Evolutionary conservation across 2,888 invertebrate species (phyloP).

Genomic region (Dromius quadrimaculatus): DNA sequence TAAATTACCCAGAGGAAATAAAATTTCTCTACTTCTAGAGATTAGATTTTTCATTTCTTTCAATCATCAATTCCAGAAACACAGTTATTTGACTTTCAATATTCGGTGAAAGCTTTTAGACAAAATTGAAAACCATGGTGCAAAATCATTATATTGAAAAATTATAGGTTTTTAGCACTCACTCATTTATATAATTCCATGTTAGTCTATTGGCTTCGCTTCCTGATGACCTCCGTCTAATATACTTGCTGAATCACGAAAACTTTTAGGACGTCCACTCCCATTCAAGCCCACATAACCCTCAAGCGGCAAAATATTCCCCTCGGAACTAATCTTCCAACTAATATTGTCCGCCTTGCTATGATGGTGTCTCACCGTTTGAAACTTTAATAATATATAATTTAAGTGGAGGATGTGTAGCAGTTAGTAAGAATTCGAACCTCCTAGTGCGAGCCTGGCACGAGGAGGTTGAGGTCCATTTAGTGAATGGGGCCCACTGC

Average conservation of each 20-base stretch:
- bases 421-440: constrained; percentile 12
- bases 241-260: constrained; percentile 42
- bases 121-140: too few species aligned
- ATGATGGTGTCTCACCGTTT: constrained; percentile 6
- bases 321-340: too few species aligned
- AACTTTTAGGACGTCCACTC: constrained; percentile 35
- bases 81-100: too few species aligned
- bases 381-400: constrained; percentile 51
- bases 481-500: constrained; percentile 29
- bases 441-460: constrained; percentile 26
- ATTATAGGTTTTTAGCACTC: constrained; percentile 50
- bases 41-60: too few species aligned
- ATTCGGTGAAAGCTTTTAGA: too few species aligned
- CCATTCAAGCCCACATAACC: neutral
- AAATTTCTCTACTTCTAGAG: too few species aligned
- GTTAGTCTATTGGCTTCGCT: constrained; percentile 39
- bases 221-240: constrained; percentile 43
- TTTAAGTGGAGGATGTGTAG: constrained; percentile 30
- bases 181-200: constrained; percentile 48
- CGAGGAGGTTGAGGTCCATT: constrained; percentile 20
- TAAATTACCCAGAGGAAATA: too few species aligned
- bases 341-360: neutral
- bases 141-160: constrained; percentile 39
- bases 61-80: too few species aligned
- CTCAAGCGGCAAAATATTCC: constrained; percentile 6